Evolutionary conservation across 2,113 vertebrate species (phyloP), one percentile per base, ranked within the genome.

Genomic region (Grallaria varia): DNA sequence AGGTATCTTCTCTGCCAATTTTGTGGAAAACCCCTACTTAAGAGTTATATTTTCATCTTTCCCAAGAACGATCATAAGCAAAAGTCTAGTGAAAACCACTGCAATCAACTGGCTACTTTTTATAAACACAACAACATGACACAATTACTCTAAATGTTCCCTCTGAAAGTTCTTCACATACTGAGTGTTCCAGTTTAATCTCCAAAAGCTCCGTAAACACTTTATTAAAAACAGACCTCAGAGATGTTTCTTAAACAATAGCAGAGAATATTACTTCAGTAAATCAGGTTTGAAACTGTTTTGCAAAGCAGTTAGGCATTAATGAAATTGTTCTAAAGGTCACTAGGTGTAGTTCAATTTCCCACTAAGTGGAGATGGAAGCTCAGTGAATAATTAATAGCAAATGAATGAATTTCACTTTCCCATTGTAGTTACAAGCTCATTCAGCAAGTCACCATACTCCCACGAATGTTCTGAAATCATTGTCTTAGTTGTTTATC

Each of bases 181-280:
- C 40, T 76, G 59, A 2, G 3, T 0, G 1, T 72, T 95, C 49
- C 0, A 2, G 68, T 82, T 93, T 93, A 66, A 83, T 87, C 67
- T 94, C 55, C 50, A 73, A 94, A 45, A 94, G 81, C 71, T 93
- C 58, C 0, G 5, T 85, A 91, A 91, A 82, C 81, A 74, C 42
- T 75, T 83, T 91, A 96, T 96, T 97, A 96, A 96, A 95, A 96
- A 76, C 21, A 90, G 93, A 88, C 95, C 63, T 89, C 74, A 45
- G 91, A 94, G 89, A 94, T 4, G 1, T 14, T 91, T 55, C 64
- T 89, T 85, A 89, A 93, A 73, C 31, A 78, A 75, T 78, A 94
- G 47, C 68, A 62, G 76, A 92, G 73, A 82, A 82, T 94, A 97
- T 97, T 97, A 96, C 53, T 94, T 85, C 93, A 87, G 69, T 96